Percentiles rank a stretch among this genome's conserved stretches.
These are phyloP conservation scores for Poliocrania exsul DNA, from an alignment of 2,797 vertebrate genomes.

Conservation along the genomic window DNA sequence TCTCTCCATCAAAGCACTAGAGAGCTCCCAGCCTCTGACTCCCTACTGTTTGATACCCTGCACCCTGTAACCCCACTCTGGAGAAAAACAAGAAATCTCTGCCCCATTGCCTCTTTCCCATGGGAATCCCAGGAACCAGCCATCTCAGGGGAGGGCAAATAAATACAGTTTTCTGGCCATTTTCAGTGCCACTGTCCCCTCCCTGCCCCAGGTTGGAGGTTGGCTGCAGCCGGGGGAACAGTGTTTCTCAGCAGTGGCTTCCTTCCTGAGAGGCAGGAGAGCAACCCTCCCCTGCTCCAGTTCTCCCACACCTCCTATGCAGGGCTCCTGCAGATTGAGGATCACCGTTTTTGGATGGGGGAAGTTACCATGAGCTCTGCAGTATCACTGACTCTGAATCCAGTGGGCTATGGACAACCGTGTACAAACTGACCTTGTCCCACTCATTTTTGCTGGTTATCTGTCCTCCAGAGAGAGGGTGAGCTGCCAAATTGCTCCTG, in stretches of 20 bases:
- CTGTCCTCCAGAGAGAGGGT: neutral
- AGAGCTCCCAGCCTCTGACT: accelerated
- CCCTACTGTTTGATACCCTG: neutral
- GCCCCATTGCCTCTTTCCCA: neutral
- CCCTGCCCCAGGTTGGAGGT: neutral
- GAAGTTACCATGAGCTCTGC: neutral
- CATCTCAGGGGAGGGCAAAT: neutral
- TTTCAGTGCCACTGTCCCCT: neutral
- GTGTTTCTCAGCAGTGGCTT: neutral
- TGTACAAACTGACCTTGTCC: neutral
- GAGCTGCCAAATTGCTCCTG: neutral
- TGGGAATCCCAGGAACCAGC: neutral
- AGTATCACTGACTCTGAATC: neutral
- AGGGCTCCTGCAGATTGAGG: neutral
- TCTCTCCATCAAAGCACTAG: neutral
- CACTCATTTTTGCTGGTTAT: neutral
- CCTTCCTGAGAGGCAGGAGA: neutral
- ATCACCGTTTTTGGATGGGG: neutral
- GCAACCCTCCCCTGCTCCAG: neutral
- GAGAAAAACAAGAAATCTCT: neutral
- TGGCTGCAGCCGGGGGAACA: neutral
- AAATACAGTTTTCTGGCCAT: neutral
- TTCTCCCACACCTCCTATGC: neutral
- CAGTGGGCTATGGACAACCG: neutral
- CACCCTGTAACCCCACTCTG: neutral